Percentiles rank a stretch among this genome's conserved stretches.
phyloP scores from a whole-genome alignment of 1,140 invertebrate species.

The Hyposmocoma kahamanoa region DNA sequence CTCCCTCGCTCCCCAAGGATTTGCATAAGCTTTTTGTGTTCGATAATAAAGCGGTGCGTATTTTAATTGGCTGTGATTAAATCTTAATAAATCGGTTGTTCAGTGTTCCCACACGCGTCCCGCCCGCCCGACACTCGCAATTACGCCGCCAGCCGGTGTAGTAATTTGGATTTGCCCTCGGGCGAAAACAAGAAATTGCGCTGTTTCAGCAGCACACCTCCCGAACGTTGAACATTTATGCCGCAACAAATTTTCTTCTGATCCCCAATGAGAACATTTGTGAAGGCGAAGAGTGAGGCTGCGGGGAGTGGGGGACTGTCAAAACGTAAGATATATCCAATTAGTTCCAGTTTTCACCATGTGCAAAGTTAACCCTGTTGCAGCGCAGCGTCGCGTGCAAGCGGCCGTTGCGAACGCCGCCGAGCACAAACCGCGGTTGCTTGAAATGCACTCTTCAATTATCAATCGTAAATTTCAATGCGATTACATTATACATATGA shows the following conservation, averaged over 20 bases:
- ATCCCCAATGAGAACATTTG: too few species aligned
- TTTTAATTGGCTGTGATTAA: constrained; percentile 63
- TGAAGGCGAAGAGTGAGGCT: too few species aligned
- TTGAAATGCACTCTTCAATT: constrained; percentile 63
- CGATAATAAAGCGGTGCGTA: constrained; percentile 47
- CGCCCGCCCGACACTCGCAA: constrained; percentile 38
- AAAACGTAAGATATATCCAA: too few species aligned
- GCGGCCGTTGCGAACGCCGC: constrained; percentile 23
- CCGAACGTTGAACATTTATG: constrained; percentile 18
- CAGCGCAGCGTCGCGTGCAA: constrained; percentile 45
- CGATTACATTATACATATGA: constrained; percentile 34
- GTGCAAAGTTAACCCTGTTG: too few species aligned
- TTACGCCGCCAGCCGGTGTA: constrained; percentile 50
- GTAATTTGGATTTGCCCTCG: constrained; percentile 40
- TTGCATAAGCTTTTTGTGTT: constrained; percentile 42
- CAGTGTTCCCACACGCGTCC: constrained; percentile 46
- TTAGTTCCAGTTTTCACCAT: too few species aligned
- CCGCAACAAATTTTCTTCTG: too few species aligned
- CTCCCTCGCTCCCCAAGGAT: constrained; percentile 18
- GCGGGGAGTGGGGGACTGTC: too few species aligned
- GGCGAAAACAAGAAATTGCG: constrained; percentile 47
- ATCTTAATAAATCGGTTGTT: constrained; percentile 65
- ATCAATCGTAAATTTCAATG: constrained; percentile 64
- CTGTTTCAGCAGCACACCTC: constrained; percentile 41
- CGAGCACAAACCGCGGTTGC: constrained; percentile 38